Conservation (phyloP, 2,888 invertebrate genomes). For the Cactoblastis cactorum region DNA sequence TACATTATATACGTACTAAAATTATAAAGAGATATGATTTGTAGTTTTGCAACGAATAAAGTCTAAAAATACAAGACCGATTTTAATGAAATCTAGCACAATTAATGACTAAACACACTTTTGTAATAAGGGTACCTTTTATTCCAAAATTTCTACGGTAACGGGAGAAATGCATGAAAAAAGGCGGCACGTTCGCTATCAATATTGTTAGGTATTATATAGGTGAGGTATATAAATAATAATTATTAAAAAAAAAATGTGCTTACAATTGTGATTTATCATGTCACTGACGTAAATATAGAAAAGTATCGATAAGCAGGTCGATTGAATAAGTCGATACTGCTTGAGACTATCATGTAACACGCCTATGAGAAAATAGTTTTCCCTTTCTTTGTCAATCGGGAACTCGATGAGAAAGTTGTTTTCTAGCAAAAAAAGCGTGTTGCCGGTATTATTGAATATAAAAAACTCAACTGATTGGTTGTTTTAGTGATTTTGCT, state of each 20-base stretch:
- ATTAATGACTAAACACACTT: too few relatives aligned
- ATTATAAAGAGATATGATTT: too few relatives aligned
- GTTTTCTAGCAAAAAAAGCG: not conserved
- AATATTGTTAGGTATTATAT: too few relatives aligned
- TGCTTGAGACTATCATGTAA: not conserved
- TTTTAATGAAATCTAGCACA: too few relatives aligned
- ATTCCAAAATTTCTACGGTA: too few relatives aligned
- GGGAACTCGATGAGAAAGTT: not conserved
- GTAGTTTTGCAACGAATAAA: too few relatives aligned
- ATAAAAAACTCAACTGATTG: not conserved
- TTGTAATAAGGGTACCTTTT: too few relatives aligned
- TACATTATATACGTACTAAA: too few relatives aligned
- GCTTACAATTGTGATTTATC: not conserved
- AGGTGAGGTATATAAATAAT: too few relatives aligned
- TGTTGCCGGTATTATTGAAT: not conserved
- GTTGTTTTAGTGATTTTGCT: not conserved
- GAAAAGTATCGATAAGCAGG: constrained; percentile 15
- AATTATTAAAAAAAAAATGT: not conserved
- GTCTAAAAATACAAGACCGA: too few relatives aligned
- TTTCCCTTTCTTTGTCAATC: not conserved
- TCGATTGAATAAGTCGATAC: not conserved
- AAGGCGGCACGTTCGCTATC: too few relatives aligned
- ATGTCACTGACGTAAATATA: constrained; percentile 1
- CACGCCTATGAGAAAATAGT: constrained; percentile 1
- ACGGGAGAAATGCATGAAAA: too few relatives aligned